Evolutionary conservation across 2,888 invertebrate species (phyloP).

Genomic region (Diarsia dahlii): DNA sequence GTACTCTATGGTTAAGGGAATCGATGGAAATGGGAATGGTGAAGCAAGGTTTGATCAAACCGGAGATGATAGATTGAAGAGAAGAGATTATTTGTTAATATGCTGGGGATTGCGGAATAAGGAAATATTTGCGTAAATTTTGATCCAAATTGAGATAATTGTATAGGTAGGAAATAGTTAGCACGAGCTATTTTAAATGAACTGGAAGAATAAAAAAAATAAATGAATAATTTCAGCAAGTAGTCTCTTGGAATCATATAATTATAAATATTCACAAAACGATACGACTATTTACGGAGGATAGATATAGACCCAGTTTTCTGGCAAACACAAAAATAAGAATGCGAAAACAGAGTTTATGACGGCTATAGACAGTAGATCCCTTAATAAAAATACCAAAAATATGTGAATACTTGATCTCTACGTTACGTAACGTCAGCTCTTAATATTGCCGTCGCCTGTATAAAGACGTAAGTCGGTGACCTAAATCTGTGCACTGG

Average conservation of each 20-base stretch:
- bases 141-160: neutral
- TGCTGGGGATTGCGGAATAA: no score
- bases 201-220: neutral
- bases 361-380: neutral
- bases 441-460: slow-evolving; percentile 27
- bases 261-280: neutral
- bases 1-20: slow-evolving; percentile 5
- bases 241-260: neutral
- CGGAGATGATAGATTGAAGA: neutral
- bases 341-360: neutral
- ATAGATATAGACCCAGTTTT: neutral
- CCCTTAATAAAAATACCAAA: slow-evolving; percentile 30
- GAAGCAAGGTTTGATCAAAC: neutral
- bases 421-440: slow-evolving; percentile 20
- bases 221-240: neutral
- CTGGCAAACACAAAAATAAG: neutral
- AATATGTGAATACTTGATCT: slow-evolving; percentile 18
- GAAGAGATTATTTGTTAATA: neutral
- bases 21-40: slow-evolving; percentile 5
- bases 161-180: neutral
- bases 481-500: slow-evolving; percentile 42
- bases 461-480: slow-evolving; percentile 41
- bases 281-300: neutral
- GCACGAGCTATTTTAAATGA: neutral
- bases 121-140: no score